Base-by-base conservation (phyloP, 2,113 vertebrate species). In the Gymnogyps californianus region DNA sequence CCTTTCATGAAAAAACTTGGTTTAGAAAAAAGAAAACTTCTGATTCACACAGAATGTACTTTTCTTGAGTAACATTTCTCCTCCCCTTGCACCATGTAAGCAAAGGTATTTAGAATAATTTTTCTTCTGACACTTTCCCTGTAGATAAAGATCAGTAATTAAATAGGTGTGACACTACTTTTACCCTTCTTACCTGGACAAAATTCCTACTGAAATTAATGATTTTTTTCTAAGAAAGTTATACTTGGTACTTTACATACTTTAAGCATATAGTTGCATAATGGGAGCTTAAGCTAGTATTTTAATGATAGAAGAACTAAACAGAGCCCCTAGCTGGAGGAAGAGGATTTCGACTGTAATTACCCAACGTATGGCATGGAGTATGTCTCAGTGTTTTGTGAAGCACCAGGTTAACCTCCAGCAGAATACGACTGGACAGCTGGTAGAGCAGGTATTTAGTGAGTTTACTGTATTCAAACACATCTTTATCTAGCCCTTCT, bases 401-500 rank as follows among this genome's bases (percentile, higher is more conserved):
- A 19, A 71, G 90, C 28, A 64, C 20, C 42, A 44, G 74, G 67
- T 83, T 51, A 61, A 69, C 66, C n/a, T 79, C 64, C 88, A 83
- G 55, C 79, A 80, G 77, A 61, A 36, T 67, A 44, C 31, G 16
- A 26, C 67, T 42, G 84, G 84, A 62, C 38, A 81, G 87, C 75
- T 19, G 5, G 2, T 89, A 88, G 87, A 88, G 84, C 93, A 97
- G 96, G 97, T 91, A 78, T 95, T 97, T 96, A 87, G 96, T 91
- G 94, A 95, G 94, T 89, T 96, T 95, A 86, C 79, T 97, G 95
- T 91, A 91, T 96, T 97, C 91, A 95, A 89, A 97, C 97, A 42
- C 98, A 87, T 98, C 97, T 98, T 98, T 98, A 98, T 98, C 98
- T 97, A 98, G 98, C 98, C 97, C 98, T 99, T 99, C 98, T 99